Evolutionary conservation across 1,140 invertebrate species (phyloP), one percentile per base, ranked within the genome.

Genomic region (Leptopilina clavipes): DNA sequence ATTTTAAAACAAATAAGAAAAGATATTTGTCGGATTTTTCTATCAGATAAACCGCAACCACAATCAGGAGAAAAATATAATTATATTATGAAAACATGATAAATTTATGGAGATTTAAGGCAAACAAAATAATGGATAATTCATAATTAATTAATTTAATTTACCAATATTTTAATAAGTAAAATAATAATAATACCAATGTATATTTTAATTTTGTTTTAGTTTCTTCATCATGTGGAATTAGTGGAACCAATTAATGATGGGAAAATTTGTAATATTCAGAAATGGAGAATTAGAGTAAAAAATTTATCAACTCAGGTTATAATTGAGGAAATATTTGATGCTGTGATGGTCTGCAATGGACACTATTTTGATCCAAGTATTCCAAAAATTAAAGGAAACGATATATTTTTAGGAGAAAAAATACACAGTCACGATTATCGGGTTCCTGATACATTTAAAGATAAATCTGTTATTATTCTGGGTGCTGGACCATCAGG

Each of bases 401-500:
- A 93, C 1, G 89, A 93, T 14, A 82, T 89, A 19, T 98, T 96
- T 80, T 79, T 92, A 87, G 96, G 96, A 77, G 75, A 91, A 43
- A 89, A 93, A 77, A 84, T 96, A 72, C 97, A 98, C 89, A 97
- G 96, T 85, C 96, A 97, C 86, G 94, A 97, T 87, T 98, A 97
- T 88, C 91, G 97, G 80, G 90, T 91, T 6, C 94, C 95, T 0
- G 92, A 94, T 17, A 81, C 89, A 6, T 98, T 95, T 86, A 81
- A 86, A 45, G 92, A 89, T 75, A 92, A 95, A 83, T 91, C 82
- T 5, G 95, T 98, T 0, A 88, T 96, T 0, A 93, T 98, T 25
- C 88, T 98, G 40, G 97, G 97, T 7, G 96, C 95, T 59, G 96
- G 96, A 17, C 94, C 96, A 10, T 98, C 96, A 14, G 97, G 96